A percentile compares a stretch with the other conserved stretches of the same genome.
Evolutionary conservation across 2,888 invertebrate species (phyloP).

Genomic region (Phortica okadai): DNA sequence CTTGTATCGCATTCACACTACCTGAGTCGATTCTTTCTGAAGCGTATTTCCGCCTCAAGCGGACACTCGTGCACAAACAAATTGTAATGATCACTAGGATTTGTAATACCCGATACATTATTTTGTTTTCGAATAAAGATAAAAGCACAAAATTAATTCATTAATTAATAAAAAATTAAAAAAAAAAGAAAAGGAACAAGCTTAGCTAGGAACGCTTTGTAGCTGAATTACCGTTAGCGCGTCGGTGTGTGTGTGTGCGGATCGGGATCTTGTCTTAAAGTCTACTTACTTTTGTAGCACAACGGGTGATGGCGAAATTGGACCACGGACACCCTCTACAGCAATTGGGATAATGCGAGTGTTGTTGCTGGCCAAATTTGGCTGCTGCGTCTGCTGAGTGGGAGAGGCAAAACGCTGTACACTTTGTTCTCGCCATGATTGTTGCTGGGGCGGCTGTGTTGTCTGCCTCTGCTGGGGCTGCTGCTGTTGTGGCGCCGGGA

Average conservation of each 20-base stretch:
- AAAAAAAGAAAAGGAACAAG: slow-evolving; percentile 46
- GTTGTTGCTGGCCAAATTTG: slow-evolving; percentile 42
- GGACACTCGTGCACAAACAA: slow-evolving; percentile 76
- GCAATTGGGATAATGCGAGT: slow-evolving; percentile 81
- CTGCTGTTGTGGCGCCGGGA: slow-evolving; percentile 49
- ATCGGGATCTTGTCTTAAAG: neutral
- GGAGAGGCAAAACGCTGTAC: slow-evolving; percentile 77
- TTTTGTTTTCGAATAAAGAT: slow-evolving; percentile 38
- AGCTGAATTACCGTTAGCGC: neutral
- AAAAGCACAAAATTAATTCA: slow-evolving; percentile 60
- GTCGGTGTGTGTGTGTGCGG: slow-evolving; percentile 1
- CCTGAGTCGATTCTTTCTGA: slow-evolving; percentile 76
- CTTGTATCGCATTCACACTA: slow-evolving; percentile 53
- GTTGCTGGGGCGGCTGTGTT: neutral
- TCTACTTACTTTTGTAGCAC: slow-evolving; percentile 76
- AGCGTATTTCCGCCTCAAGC: slow-evolving; percentile 76
- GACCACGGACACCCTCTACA: slow-evolving; percentile 77
- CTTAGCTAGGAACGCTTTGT: slow-evolving; percentile 5
- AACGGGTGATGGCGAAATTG: slow-evolving; percentile 73
- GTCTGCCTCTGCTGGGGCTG: slow-evolving; percentile 25
- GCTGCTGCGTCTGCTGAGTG: slow-evolving; percentile 59
- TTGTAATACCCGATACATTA: slow-evolving; percentile 41
- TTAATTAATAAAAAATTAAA: slow-evolving; percentile 39
- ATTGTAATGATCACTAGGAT: slow-evolving; percentile 73
- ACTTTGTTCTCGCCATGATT: slow-evolving; percentile 53